Evolutionary conservation across 2,888 invertebrate genomes (phyloP).

Genomic region (Andrena fulva): DNA sequence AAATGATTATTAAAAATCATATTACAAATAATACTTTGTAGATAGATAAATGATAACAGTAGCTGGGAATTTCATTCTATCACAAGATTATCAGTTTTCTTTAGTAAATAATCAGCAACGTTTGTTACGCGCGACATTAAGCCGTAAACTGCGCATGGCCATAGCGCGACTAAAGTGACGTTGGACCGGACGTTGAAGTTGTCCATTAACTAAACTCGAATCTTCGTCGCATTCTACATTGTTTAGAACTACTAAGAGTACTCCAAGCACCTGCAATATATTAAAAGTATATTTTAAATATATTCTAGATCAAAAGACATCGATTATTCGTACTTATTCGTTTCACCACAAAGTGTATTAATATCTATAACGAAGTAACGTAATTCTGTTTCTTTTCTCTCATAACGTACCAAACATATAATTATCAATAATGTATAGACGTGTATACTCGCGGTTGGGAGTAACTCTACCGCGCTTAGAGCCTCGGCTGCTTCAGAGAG

Average conservation of each 20-base stretch:
- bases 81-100: slow-evolving; percentile 45
- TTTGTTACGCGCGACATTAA: slow-evolving; percentile 83
- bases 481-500: slow-evolving; percentile 93
- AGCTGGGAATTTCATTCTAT: slow-evolving; percentile 62
- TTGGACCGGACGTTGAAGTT: slow-evolving; percentile 86
- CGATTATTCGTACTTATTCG: slow-evolving; percentile 4
- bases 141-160: slow-evolving; percentile 93
- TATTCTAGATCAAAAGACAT: neutral
- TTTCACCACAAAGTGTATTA: slow-evolving; percentile 4
- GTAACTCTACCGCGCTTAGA: slow-evolving; percentile 92
- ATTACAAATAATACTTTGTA: slow-evolving; percentile 76
- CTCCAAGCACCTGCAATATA: slow-evolving; percentile 90
- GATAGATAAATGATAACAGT: slow-evolving; percentile 52
- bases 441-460: slow-evolving; percentile 92
- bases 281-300: slow-evolving; percentile 11
- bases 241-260: slow-evolving; percentile 93
- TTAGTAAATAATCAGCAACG: slow-evolving; percentile 79
- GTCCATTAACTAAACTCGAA: slow-evolving; percentile 79
- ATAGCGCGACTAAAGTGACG: slow-evolving; percentile 95
- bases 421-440: slow-evolving; percentile 95
- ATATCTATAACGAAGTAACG: neutral
- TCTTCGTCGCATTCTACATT: slow-evolving; percentile 85
- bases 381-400: slow-evolving; percentile 13
- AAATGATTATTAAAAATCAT: slow-evolving; percentile 73
- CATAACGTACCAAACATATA: slow-evolving; percentile 90